Conservation (phyloP, 2,113 vertebrate genomes). For the Coptodon rendalli region DNA sequence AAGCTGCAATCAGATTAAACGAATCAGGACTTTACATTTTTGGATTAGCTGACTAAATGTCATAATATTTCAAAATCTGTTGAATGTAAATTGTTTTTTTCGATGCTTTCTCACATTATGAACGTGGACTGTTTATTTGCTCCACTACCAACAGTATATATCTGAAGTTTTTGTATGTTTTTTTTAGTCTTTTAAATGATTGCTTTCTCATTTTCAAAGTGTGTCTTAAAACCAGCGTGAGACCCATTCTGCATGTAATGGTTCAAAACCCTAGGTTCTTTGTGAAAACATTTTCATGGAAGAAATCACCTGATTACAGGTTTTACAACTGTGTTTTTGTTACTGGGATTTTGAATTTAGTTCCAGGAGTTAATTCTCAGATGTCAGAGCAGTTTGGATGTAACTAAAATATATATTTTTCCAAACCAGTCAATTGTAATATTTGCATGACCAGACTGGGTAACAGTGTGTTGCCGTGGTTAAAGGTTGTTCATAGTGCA, state of each 20-base stretch:
- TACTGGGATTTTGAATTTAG: neutral
- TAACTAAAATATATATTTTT: neutral
- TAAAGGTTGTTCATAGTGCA: neutral
- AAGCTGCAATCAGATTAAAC: neutral
- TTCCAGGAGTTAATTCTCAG: neutral
- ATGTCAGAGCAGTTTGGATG: neutral
- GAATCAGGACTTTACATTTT: neutral
- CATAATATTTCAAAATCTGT: neutral
- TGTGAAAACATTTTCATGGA: neutral
- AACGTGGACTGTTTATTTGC: neutral
- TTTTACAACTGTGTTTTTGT: neutral
- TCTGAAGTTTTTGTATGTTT: neutral
- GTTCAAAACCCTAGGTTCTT: neutral
- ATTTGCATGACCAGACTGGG: neutral
- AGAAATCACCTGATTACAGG: neutral
- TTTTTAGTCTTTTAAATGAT: neutral
- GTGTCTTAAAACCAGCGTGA: accelerated
- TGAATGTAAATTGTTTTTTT: neutral
- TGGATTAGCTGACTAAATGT: neutral
- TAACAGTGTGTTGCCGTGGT: neutral
- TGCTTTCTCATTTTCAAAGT: neutral
- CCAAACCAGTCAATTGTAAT: neutral
- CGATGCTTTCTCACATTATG: accelerated
- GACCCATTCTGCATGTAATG: neutral
- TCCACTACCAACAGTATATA: neutral